phyloP scores from a whole-genome alignment of 2,797 vertebrate species.

The Hyperoplus lanceolatus region DNA sequence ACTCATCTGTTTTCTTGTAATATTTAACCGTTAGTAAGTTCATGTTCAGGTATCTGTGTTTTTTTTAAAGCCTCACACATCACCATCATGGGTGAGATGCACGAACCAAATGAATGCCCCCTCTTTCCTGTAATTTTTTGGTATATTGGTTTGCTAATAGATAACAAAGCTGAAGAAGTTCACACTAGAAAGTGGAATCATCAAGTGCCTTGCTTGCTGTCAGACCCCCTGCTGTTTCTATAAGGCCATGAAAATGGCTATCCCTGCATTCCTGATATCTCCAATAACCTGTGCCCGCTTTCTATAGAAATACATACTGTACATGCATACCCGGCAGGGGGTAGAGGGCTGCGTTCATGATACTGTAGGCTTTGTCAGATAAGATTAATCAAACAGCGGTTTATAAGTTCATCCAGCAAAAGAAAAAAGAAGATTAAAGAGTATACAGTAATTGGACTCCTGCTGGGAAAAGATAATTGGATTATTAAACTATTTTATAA shows the following conservation, averaged over 20 bases:
- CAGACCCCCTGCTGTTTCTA: slow-evolving; percentile 40
- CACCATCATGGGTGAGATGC: not conserved
- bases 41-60: not conserved
- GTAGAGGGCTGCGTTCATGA: slow-evolving; percentile 22
- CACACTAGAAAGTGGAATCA: not conserved
- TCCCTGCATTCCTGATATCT: slow-evolving; percentile 40
- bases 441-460: slow-evolving; percentile 1
- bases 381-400: slow-evolving; percentile 45
- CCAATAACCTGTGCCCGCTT: slow-evolving; percentile 22
- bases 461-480: slow-evolving; percentile 5
- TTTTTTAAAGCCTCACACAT: not conserved
- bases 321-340: slow-evolving; percentile 47
- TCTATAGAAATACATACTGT: slow-evolving; percentile 24
- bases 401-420: slow-evolving; percentile 29
- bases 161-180: slow-evolving; percentile 23
- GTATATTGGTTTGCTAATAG: slow-evolving; percentile 10
- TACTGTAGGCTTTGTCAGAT: slow-evolving; percentile 42
- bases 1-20: not conserved
- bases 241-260: slow-evolving; percentile 55
- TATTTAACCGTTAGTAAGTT: not conserved
- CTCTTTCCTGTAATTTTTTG: slow-evolving; percentile 18
- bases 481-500: slow-evolving; percentile 3
- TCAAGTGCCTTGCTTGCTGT: slow-evolving; percentile 6
- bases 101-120: not conserved
- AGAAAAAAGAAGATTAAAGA: slow-evolving; percentile 39